A percentile compares a stretch with the other conserved stretches of the same genome.
These are phyloP conservation scores for Xestia xanthographa DNA, from an alignment of 2,888 invertebrate species.

Conservation along the genomic window DNA sequence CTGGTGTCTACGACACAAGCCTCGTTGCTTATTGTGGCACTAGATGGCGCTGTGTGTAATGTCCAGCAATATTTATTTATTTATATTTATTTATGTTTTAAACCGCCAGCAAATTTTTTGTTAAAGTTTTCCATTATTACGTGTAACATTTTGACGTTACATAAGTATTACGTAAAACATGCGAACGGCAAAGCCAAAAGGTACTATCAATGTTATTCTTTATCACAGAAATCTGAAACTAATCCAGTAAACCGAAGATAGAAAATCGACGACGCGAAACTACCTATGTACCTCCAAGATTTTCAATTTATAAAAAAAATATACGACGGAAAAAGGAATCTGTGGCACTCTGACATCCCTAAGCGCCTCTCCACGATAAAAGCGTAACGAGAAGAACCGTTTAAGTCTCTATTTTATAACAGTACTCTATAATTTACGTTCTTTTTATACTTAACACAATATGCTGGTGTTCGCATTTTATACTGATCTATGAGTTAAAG, in stretches of 20 bases:
- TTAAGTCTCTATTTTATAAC: slow-evolving; percentile 78
- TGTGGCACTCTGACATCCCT: slow-evolving; percentile 72
- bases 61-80: too few relatives aligned
- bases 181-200: not conserved
- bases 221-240: slow-evolving; percentile 24
- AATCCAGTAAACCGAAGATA: slow-evolving; percentile 21
- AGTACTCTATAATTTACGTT: slow-evolving; percentile 69
- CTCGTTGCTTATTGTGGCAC: too few relatives aligned
- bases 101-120: not conserved
- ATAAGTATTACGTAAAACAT: not conserved
- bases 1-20: too few relatives aligned
- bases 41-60: too few relatives aligned
- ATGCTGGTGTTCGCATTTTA: slow-evolving; percentile 36
- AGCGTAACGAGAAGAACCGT: slow-evolving; percentile 74
- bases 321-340: slow-evolving; percentile 28
- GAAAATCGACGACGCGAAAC: slow-evolving; percentile 26
- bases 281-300: slow-evolving; percentile 24
- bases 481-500: slow-evolving; percentile 19
- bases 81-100: too few relatives aligned
- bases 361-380: slow-evolving; percentile 68
- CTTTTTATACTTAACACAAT: slow-evolving; percentile 60
- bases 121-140: too few relatives aligned
- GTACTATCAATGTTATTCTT: slow-evolving; percentile 13
- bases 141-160: not conserved
- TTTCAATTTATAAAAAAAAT: slow-evolving; percentile 62